A percentile compares a stretch with the other conserved stretches of the same genome.
Evolutionary conservation across 1,140 invertebrate genomes (phyloP).

Genomic region (Aphis craccivora): DNA sequence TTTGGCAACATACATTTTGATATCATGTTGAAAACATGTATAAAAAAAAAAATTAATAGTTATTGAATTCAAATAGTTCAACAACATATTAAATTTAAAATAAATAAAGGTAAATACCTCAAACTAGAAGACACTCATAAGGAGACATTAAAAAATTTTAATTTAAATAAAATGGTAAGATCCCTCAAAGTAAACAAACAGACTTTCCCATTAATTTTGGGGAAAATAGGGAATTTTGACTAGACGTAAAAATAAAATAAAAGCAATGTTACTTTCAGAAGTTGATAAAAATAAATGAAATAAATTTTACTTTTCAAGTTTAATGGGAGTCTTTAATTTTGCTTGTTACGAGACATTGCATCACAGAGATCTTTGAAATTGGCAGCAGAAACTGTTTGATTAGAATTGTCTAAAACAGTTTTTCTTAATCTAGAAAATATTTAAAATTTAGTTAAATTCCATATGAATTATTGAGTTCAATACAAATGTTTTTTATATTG

Average conservation of each 20-base stretch:
- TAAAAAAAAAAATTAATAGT: neutral
- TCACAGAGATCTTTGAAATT: constrained; percentile 57
- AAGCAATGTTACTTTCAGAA: constrained; percentile 1
- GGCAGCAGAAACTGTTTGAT: constrained; percentile 48
- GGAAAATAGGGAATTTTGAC: constrained; percentile 47
- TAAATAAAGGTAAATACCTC: constrained; percentile 23
- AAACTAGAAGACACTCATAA: constrained; percentile 53
- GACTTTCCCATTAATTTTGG: neutral
- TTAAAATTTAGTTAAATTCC: neutral
- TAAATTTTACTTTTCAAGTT: constrained; percentile 5
- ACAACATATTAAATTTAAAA: neutral
- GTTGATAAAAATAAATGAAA: neutral
- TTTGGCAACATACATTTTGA: constrained; percentile 19
- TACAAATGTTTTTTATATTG: constrained; percentile 22
- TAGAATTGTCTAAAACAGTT: constrained; percentile 50
- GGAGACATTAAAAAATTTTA: constrained; percentile 14
- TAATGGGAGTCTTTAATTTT: neutral
- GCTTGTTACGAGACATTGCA: constrained; percentile 48
- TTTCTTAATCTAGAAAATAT: constrained; percentile 46
- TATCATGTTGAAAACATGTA: constrained; percentile 22
- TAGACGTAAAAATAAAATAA: constrained; percentile 42
- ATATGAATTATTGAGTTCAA: neutral
- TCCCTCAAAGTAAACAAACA: constrained; percentile 16
- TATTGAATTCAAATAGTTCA: neutral
- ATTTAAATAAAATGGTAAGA: constrained; percentile 45